phyloP scores from a whole-genome alignment of 2,888 invertebrate species.

The Nemotelus nigrinus region DNA sequence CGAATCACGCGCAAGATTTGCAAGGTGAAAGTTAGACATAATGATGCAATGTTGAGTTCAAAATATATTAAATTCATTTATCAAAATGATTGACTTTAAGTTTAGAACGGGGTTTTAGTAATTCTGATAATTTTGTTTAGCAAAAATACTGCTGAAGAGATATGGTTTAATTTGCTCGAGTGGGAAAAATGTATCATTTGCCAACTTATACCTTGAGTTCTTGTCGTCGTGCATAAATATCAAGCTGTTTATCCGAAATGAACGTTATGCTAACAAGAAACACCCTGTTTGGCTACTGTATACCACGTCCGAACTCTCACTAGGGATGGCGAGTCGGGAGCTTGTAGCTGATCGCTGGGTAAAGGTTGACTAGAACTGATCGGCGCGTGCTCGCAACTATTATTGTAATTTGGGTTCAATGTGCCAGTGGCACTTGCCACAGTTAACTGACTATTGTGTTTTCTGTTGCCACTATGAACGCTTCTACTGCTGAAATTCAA shows the following conservation, averaged over 20 bases:
- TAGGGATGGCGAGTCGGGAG: constrained; percentile 63
- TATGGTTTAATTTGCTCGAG: too few species aligned
- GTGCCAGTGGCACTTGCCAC: constrained; percentile 16
- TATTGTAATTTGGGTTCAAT: constrained; percentile 17
- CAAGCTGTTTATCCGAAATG: background rate
- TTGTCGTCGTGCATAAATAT: too few species aligned
- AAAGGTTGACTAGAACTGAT: constrained; percentile 49
- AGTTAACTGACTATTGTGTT: constrained; percentile 26
- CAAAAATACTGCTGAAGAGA: too few species aligned
- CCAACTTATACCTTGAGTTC: too few species aligned
- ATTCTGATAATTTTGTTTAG: too few species aligned
- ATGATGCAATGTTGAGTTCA: too few species aligned
- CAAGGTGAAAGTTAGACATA: too few species aligned
- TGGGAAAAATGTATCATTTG: too few species aligned
- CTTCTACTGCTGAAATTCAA: constrained; percentile 28
- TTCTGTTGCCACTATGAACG: constrained; percentile 20
- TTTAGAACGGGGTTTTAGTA: too few species aligned
- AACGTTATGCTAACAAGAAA: constrained; percentile 62
- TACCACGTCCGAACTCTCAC: constrained; percentile 65
- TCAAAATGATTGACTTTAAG: too few species aligned
- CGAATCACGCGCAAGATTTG: background rate
- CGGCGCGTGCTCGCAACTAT: constrained; percentile 35
- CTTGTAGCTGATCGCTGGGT: constrained; percentile 52
- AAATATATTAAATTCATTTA: too few species aligned
- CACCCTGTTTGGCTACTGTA: constrained; percentile 65